These are phyloP conservation scores for Polylopha cassiicola DNA, from an alignment of 2,888 invertebrate genomes.

Conservation along the genomic window DNA sequence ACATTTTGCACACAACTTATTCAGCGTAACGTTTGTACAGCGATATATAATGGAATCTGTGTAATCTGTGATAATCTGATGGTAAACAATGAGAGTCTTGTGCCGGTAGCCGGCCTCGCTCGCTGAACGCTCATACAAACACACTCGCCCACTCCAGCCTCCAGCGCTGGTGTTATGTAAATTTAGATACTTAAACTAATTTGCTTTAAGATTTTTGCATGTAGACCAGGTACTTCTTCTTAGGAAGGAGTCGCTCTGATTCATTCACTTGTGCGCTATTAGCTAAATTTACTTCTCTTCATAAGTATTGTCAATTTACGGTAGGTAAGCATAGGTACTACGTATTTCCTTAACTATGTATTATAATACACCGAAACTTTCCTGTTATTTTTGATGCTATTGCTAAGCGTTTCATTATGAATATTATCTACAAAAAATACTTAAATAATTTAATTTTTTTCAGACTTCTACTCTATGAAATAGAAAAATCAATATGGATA, in stretches of 20 bases:
- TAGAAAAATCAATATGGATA: slow-evolving; percentile 45
- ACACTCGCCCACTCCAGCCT: slow-evolving; percentile 9
- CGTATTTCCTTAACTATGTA: neutral
- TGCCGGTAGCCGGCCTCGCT: slow-evolving; percentile 20
- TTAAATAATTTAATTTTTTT: slow-evolving; percentile 28
- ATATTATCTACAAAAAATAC: slow-evolving; percentile 18
- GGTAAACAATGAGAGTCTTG: slow-evolving; percentile 25
- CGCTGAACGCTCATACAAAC: slow-evolving; percentile 12
- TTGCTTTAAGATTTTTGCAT: too few relatives aligned
- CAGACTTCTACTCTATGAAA: slow-evolving; percentile 54
- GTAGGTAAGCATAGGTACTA: too few relatives aligned
- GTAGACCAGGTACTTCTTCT: too few relatives aligned
- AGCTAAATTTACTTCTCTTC: too few relatives aligned
- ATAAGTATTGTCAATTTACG: too few relatives aligned
- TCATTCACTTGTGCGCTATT: neutral
- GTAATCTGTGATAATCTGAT: slow-evolving; percentile 30
- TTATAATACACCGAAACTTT: neutral
- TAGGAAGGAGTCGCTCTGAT: slow-evolving; percentile 10
- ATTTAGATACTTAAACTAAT: too few relatives aligned
- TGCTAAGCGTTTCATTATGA: too few relatives aligned
- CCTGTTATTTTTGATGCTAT: too few relatives aligned
- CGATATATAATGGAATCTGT: slow-evolving; percentile 14
- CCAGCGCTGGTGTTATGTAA: slow-evolving; percentile 24
- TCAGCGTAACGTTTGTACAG: slow-evolving; percentile 23
- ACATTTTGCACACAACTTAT: too few relatives aligned